These are phyloP conservation scores for Sardina pilchardus DNA, from an alignment of 2,113 vertebrate species.

Conservation along the genomic window DNA sequence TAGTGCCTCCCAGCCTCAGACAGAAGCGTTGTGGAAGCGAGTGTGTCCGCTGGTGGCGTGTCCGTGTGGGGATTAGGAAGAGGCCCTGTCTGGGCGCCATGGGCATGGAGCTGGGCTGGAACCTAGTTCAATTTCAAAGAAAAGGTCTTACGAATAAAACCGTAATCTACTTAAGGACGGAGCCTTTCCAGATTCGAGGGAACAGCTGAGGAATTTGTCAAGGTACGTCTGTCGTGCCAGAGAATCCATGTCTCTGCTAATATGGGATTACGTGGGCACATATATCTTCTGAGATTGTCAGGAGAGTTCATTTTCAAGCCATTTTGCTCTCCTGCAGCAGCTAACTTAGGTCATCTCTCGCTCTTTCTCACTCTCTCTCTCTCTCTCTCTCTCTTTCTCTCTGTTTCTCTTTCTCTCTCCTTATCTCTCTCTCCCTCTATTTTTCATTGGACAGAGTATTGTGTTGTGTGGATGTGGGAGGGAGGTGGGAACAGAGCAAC, in stretches of 20 bases:
- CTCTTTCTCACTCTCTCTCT: not conserved
- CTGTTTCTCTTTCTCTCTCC: not conserved
- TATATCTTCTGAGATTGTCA: not conserved
- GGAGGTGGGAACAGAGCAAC: not conserved
- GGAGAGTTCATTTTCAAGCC: not conserved
- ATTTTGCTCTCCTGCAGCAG: not conserved
- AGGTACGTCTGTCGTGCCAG: not conserved
- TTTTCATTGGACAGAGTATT: not conserved
- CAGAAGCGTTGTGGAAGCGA: no score
- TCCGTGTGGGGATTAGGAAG: no score
- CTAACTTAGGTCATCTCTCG: not conserved
- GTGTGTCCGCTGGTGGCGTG: no score
- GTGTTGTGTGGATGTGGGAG: not conserved
- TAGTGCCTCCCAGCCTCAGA: no score
- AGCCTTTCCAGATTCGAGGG: not conserved
- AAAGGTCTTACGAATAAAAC: not conserved
- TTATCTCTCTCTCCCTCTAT: not conserved
- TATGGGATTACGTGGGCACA: not conserved
- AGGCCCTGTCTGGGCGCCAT: not conserved
- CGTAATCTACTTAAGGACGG: conserved; percentile 1
- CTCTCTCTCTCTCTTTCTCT: not conserved
- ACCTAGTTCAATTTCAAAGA: not conserved
- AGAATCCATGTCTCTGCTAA: not conserved
- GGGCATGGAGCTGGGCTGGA: not conserved
- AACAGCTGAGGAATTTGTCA: not conserved